Evolutionary conservation across 2,888 invertebrate genomes (phyloP).

Genomic region (Petrolisthes cinctipes): DNA sequence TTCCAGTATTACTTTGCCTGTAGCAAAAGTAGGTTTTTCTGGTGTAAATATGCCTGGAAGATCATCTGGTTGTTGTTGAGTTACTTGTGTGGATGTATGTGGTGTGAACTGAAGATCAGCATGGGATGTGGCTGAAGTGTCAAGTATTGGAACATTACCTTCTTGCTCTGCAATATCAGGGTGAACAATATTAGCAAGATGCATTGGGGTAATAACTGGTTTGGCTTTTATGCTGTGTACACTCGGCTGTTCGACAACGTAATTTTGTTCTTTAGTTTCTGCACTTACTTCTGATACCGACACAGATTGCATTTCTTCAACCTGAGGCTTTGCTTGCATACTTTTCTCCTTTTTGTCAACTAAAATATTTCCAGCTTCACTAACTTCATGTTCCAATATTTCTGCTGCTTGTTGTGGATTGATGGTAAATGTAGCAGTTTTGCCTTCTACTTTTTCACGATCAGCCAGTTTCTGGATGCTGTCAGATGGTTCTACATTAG

Average conservation of each 20-base stretch:
- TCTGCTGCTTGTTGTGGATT: conserved; percentile 69
- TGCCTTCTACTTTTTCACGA: conserved; percentile 69
- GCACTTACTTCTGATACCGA: conserved; percentile 76
- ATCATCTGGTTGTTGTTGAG: conserved; percentile 53
- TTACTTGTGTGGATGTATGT: conserved; percentile 46
- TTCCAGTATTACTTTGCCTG: conserved; percentile 59
- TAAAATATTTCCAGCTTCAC: conserved; percentile 56
- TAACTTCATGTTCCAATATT: conserved; percentile 67
- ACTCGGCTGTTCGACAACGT: conserved; percentile 66
- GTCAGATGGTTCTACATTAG: conserved; percentile 45
- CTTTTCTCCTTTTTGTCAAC: conserved; percentile 62
- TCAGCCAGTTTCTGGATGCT: conserved; percentile 43
- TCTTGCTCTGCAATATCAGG: conserved; percentile 71
- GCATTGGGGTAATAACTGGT: conserved; percentile 61
- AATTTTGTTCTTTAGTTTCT: conserved; percentile 77
- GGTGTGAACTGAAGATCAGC: conserved; percentile 55
- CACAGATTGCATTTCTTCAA: conserved; percentile 74
- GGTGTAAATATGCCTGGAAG: conserved; percentile 58
- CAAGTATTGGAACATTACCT: conserved; percentile 66
- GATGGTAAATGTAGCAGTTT: conserved; percentile 71
- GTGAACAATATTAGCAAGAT: conserved; percentile 69
- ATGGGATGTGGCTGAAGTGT: conserved; percentile 68
- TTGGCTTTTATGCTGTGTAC: conserved; percentile 62
- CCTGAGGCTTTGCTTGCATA: conserved; percentile 68
- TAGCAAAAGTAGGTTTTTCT: conserved; percentile 46